phyloP scores from a whole-genome alignment of 2,113 vertebrate species.

The Malaclemys terrapin region DNA sequence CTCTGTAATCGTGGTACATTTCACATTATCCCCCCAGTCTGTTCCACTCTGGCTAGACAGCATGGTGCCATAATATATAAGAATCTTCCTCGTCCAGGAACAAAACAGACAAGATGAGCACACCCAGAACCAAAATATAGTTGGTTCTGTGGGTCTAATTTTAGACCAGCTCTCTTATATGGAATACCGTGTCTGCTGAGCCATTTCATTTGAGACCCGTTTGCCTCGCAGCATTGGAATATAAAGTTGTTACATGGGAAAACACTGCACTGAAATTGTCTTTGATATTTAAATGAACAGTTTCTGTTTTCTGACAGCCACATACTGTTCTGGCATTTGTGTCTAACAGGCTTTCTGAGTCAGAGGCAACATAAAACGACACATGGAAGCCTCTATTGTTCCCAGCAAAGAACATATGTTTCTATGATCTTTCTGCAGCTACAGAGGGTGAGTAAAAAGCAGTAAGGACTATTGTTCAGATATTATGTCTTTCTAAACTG shows the following conservation, averaged over 20 bases:
- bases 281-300: conserved; percentile 61
- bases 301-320: conserved; percentile 65
- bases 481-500: neutral
- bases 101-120: neutral
- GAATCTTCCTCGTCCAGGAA: neutral
- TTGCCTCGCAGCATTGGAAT: neutral
- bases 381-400: conserved; percentile 51
- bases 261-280: conserved; percentile 42
- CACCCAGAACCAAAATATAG: neutral
- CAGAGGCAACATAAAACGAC: conserved; percentile 40
- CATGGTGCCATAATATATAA: neutral
- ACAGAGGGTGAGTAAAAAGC: neutral
- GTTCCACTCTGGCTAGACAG: neutral
- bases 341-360: conserved; percentile 47
- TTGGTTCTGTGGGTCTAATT: neutral
- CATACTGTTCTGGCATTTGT: conserved; percentile 19
- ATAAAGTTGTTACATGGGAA: neutral
- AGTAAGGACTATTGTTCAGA: neutral
- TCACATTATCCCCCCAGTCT: neutral
- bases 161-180: conserved; percentile 11
- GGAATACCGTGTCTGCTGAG: neutral
- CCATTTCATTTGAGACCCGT: neutral
- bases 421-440: conserved; percentile 21
- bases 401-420: conserved; percentile 26
- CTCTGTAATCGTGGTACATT: neutral